Evolutionary conservation across 2,113 vertebrate species (phyloP), one percentile per base, ranked within the genome.

Genomic region (Pteropus alecto): DNA sequence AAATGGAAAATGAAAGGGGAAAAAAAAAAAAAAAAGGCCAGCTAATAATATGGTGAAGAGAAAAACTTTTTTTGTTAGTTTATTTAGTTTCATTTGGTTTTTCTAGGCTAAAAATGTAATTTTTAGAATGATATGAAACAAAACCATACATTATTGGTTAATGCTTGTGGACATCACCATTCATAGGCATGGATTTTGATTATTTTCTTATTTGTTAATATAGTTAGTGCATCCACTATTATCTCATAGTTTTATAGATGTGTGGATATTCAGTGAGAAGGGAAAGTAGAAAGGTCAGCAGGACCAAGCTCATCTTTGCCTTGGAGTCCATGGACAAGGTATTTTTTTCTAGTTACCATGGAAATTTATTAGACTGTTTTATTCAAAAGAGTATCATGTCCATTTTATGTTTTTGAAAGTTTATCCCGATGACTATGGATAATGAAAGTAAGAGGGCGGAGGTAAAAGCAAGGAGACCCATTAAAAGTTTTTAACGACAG

Each of bases 11-110:
- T 84, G 16, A 30, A 56, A 93, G 51, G 51, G 43, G 4, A 38
- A 38, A 51, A 51, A 14, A 68, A 94, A 89, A 95, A 90, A 71
- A 68, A 83, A 96, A 91, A 92, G 67, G 26, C 48, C 67, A 90
- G 46, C 61, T 97, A 97, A 97, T 96, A 97, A 95, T 93, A 78
- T 35, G 26, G 19, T 61, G n/a, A 88, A 54, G 46, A 92, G 48
- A 46, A 96, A 91, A 94, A 70, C 5, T 33, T 96, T 79, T 46
- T 46, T 85, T 82, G 51, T 84, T 93, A 68, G 38, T 82, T 96
- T 82, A 51, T 85, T 90, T 92, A 63, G 26, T 90, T 96, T 73
- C n/a, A 73, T 35, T 81, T 95, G 18, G 9, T 85, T 82, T 81
- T 70, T 65, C 58, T 90, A 48, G 33, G 21, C 43, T 78, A 41